Evolutionary conservation across 2,888 invertebrate genomes (phyloP), one percentile per base, ranked within the genome.

Genomic region (Polymixis lichenea): DNA sequence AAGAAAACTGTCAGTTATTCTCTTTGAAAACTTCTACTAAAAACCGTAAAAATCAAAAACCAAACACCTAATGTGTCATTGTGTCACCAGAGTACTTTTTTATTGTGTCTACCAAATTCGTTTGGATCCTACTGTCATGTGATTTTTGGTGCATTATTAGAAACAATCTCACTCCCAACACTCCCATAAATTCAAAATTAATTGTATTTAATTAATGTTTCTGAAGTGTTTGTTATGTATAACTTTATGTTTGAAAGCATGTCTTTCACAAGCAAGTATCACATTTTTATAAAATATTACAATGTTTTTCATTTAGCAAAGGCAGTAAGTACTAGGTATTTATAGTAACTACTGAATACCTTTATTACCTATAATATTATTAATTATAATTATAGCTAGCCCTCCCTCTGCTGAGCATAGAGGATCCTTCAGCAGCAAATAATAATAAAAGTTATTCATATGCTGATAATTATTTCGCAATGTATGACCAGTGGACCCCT

Each of bases 171-270:
- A n/a, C 25, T 61, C 17, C 19, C n/a, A 7, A 43, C 43, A n/a
- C 25, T 61, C 13, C 15, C 25, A 7, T 25, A 49, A 55, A 46
- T 46, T 53, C 38, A 4, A 78, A 74, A 56, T 60, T 22, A 2
- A 7, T 66, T 38, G 72, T 70, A 22, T 28, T 55, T 6, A 15
- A 38, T 66, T 60, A n/a, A 80, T 76, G 84, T 70, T 73, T 58
- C 49, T 32, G 11, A 72, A 79, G 65, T 72, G 43, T 58, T 69
- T 79, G n/a, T 38, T 85, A 28, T 66, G 69, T n/a, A 22, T 67
- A 6, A 56, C 65, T 56, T 32, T 69, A 64, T 75, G 32, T 72
- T 75, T 53, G 60, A 68, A 69, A 58, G 13, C 72, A 73, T 73
- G 72, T 71, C 62, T 43, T n/a, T 75, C 72, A 62, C 1, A 56